Percentiles rank a stretch among this genome's conserved stretches.
Conservation (phyloP, 2,113 vertebrate species). For the Limnothrissa miodon region DNA sequence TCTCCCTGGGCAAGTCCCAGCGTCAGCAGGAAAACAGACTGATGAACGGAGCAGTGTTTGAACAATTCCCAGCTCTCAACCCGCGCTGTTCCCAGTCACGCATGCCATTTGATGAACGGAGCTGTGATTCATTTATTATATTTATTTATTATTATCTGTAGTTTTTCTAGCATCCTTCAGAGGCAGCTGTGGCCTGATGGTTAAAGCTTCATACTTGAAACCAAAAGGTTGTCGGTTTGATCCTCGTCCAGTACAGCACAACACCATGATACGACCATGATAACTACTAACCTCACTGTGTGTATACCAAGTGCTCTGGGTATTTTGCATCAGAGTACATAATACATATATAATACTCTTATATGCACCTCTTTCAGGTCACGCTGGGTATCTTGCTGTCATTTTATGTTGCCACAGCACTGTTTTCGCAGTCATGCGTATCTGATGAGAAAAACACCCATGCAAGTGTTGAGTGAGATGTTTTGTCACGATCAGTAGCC, state of each 20-base stretch:
- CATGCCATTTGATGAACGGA: neutral
- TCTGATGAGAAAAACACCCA: neutral
- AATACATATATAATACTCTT: too few species aligned
- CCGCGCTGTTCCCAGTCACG: neutral
- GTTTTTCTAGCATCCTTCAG: neutral
- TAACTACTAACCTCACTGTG: too few species aligned
- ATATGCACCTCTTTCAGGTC: neutral
- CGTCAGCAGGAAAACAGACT: neutral
- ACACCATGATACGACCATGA: too few species aligned
- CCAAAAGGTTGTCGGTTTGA: too few species aligned
- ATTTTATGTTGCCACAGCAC: neutral
- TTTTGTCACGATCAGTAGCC: neutral
- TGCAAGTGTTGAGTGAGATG: neutral
- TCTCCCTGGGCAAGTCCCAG: constrained; percentile 3
- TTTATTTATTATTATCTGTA: too few species aligned
- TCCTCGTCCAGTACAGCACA: too few species aligned
- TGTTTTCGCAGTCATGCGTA: neutral
- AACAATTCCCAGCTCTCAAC: neutral
- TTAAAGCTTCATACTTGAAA: too few species aligned
- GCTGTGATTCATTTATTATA: too few species aligned
- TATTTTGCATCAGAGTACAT: too few species aligned
- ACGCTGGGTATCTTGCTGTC: neutral
- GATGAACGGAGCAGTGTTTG: neutral
- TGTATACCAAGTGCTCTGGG: too few species aligned
- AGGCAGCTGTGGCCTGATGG: too few species aligned